Conservation (phyloP, 2,113 vertebrate species). For the Hyperoodon ampullatus region DNA sequence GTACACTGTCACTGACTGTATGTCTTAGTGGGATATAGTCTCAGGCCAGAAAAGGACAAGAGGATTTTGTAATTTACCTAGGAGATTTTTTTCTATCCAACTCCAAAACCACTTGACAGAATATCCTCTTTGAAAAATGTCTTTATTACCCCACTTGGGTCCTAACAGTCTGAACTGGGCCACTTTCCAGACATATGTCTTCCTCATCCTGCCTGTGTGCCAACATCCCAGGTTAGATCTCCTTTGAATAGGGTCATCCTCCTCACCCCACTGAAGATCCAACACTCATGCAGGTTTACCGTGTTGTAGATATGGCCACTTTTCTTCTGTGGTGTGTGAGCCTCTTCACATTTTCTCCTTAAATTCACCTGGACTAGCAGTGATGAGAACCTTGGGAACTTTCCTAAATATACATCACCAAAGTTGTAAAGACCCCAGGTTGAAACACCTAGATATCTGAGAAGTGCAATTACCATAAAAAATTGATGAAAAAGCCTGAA, state of each 20-base stretch:
- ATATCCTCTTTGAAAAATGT: neutral
- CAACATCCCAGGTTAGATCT: neutral
- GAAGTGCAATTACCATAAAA: neutral
- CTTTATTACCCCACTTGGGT: neutral
- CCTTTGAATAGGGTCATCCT: accelerated
- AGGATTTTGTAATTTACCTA: neutral
- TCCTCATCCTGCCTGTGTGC: too few species aligned
- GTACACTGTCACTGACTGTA: too few species aligned
- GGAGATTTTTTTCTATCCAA: neutral
- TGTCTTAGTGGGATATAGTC: neutral
- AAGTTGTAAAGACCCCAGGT: neutral
- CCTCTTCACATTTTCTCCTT: neutral
- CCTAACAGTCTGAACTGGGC: too few species aligned
- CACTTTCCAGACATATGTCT: neutral
- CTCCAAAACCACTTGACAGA: neutral
- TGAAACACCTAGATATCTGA: neutral
- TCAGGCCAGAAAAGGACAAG: neutral
- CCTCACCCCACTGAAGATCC: too few species aligned
- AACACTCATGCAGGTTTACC: neutral
- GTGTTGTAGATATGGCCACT: neutral
- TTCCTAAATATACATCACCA: neutral
- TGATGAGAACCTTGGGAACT: neutral
- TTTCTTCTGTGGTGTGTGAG: neutral
- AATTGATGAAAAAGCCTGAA: neutral
- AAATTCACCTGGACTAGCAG: neutral